A percentile compares a stretch with the other conserved stretches of the same genome.
Evolutionary conservation across 1,140 invertebrate species (phyloP).

Genomic region (Sipha flava): DNA sequence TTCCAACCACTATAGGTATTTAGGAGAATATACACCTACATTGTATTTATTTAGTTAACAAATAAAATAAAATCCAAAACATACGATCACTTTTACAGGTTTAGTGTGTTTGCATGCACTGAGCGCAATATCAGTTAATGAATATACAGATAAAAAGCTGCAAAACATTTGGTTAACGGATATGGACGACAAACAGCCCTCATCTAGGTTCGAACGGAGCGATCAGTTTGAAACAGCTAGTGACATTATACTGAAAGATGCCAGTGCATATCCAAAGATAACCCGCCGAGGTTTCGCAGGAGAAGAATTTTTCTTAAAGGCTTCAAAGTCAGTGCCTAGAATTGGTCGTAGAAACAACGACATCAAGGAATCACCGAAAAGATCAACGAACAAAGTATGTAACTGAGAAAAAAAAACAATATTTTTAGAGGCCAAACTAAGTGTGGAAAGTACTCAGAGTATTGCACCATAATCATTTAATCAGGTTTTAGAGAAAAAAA

Average conservation of each 20-base stretch:
- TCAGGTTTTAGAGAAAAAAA: no score
- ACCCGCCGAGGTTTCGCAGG: constrained; percentile 15
- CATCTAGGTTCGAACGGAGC: background rate
- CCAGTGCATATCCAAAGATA: background rate
- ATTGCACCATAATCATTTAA: no score
- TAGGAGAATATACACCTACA: no score
- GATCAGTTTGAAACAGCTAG: background rate
- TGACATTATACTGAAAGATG: background rate
- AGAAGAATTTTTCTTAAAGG: constrained; percentile 32
- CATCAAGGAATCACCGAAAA: background rate
- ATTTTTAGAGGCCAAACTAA: no score
- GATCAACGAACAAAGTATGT: background rate
- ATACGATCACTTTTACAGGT: no score
- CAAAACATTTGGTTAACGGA: background rate
- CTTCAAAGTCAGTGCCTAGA: constrained; percentile 20
- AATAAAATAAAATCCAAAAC: no score
- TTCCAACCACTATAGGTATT: no score
- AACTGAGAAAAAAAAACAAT: no score
- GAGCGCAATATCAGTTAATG: background rate
- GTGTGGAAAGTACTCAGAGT: no score
- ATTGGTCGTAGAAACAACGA: constrained; percentile 26
- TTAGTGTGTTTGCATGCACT: background rate
- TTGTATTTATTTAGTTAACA: no score
- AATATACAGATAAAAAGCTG: background rate
- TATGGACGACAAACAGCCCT: background rate